Evolutionary conservation across 2,888 invertebrate species (phyloP).

Genomic region (Agrochola circellaris): DNA sequence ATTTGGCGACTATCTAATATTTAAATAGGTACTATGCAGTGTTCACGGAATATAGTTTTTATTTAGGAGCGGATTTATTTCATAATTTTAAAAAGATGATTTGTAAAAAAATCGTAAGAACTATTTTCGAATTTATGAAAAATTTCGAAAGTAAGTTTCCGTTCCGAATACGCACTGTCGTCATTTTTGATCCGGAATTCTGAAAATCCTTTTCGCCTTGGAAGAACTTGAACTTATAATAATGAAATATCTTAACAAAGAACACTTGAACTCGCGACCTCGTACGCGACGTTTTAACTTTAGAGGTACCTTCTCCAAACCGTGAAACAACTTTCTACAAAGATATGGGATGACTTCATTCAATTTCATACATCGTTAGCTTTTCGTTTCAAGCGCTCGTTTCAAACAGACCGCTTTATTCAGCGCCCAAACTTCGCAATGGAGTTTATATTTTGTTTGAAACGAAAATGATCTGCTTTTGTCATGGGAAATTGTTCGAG

Average conservation of each 20-base stretch:
- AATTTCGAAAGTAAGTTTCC: not conserved
- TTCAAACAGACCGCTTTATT: conserved; percentile 27
- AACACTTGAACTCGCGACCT: conserved; percentile 11
- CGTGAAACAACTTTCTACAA: conserved; percentile 39
- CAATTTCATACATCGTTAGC: conserved; percentile 53
- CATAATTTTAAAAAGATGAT: not conserved
- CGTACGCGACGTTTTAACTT: conserved; percentile 19
- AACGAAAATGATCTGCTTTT: conserved; percentile 6
- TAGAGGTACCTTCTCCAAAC: not conserved
- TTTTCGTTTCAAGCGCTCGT: conserved; percentile 10
- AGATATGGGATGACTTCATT: conserved; percentile 27
- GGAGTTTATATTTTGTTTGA: conserved; percentile 22
- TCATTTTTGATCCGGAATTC: not conserved
- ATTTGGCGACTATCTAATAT: not conserved
- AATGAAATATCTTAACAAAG: conserved; percentile 25
- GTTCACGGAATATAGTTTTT: not conserved
- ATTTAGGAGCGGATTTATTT: conserved; percentile 1
- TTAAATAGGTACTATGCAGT: conserved; percentile 11
- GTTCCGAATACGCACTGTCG: not conserved
- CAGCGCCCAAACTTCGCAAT: conserved; percentile 25
- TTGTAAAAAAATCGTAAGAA: not conserved
- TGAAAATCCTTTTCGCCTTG: not conserved
- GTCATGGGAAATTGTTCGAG: not conserved
- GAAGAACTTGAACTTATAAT: not conserved
- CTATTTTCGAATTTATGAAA: not conserved